Conservation (phyloP, 2,113 vertebrate genomes). For the Eleginops maclovinus region DNA sequence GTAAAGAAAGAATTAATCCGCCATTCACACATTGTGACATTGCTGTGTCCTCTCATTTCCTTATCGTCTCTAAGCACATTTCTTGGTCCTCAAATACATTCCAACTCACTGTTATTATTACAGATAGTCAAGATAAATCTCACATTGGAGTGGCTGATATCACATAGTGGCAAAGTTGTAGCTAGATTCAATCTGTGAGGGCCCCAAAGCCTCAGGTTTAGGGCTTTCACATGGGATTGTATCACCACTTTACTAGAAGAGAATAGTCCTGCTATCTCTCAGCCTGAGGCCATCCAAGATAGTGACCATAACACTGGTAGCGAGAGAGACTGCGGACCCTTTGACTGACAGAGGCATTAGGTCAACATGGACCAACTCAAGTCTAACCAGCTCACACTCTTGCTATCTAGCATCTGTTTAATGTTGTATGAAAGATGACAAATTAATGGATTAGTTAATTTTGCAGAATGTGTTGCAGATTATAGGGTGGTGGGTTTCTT, state of each 20-base stretch:
- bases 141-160: slow-evolving; percentile 57
- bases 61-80: slow-evolving; percentile 72
- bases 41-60: slow-evolving; percentile 73
- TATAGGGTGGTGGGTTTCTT: background rate
- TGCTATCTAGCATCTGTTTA: slow-evolving; percentile 30
- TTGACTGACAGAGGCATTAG: slow-evolving; percentile 57
- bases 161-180: slow-evolving; percentile 59
- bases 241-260: slow-evolving; percentile 69
- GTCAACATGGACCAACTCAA: slow-evolving; percentile 44
- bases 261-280: slow-evolving; percentile 69
- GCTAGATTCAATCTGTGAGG: slow-evolving; percentile 67
- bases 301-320: slow-evolving; percentile 62
- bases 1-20: slow-evolving; percentile 73
- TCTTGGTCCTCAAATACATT: slow-evolving; percentile 54
- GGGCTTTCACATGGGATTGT: slow-evolving; percentile 70
- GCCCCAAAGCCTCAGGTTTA: slow-evolving; percentile 39
- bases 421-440: slow-evolving; percentile 25
- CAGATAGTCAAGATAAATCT: slow-evolving; percentile 70
- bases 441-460: slow-evolving; percentile 24
- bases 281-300: slow-evolving; percentile 62
- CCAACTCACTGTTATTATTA: slow-evolving; percentile 65
- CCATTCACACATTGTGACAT: slow-evolving; percentile 70
- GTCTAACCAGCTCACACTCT: slow-evolving; percentile 24
- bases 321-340: slow-evolving; percentile 42
- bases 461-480: slow-evolving; percentile 17